A percentile compares a stretch with the other conserved stretches of the same genome.
These are phyloP conservation scores for Grammatotria lemairii DNA, from an alignment of 2,113 vertebrate genomes.

Conservation along the genomic window DNA sequence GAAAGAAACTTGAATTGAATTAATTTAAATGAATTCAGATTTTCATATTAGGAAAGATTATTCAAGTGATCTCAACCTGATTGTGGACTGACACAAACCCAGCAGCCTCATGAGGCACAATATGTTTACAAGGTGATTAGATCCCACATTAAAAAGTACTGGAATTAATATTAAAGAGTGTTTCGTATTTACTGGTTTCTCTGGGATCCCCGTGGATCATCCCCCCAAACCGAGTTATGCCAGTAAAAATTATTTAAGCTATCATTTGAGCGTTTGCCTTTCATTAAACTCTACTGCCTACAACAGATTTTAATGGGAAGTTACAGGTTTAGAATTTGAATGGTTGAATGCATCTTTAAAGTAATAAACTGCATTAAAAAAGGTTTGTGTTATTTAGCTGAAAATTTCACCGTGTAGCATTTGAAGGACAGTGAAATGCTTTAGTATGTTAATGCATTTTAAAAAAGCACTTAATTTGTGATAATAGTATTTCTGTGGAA, in stretches of 20 bases:
- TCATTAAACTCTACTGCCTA: background rate
- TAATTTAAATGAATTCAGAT: background rate
- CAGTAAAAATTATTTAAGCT: background rate
- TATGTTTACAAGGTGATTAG: background rate
- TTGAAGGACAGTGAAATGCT: background rate
- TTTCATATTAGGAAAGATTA: background rate
- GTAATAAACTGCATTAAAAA: background rate
- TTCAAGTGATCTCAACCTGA: background rate
- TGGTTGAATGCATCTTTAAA: background rate
- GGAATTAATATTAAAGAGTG: background rate
- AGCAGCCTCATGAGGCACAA: background rate
- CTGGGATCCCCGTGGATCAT: background rate
- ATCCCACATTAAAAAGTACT: background rate
- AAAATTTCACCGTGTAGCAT: background rate
- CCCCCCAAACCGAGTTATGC: background rate
- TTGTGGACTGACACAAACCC: background rate
- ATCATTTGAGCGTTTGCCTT: background rate
- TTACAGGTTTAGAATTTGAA: background rate
- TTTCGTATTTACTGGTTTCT: background rate
- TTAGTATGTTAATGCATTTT: background rate
- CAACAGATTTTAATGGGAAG: background rate
- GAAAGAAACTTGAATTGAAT: background rate
- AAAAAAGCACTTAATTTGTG: background rate
- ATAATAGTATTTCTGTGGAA: background rate
- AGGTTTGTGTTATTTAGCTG: background rate